Base-by-base conservation (phyloP, 2,888 invertebrate genomes). In the Sisyra terminalis region DNA sequence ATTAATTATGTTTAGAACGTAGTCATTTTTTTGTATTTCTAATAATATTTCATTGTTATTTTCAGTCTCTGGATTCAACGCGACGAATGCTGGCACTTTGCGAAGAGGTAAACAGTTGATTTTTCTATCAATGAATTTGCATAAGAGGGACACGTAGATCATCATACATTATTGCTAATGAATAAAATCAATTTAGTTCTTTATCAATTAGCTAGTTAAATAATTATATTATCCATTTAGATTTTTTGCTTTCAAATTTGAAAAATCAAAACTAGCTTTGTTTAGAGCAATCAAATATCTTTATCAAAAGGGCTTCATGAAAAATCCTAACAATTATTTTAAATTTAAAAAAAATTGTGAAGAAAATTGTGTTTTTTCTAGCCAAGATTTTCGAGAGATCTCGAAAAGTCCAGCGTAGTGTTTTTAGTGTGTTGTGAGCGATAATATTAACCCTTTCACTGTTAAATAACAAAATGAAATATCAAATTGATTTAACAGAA, bases 31-130 rank as follows among this genome's bases (percentile, higher is more conserved):
- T n/a, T n/a, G n/a, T n/a, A n/a, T n/a, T n/a, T n/a, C n/a, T n/a
- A n/a, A n/a, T n/a, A n/a, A n/a, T n/a, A n/a, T n/a, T n/a, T n/a
- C n/a, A 49, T 51, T 53, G 51, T 55, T 47, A 61, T 58, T 83
- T 82, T 60, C 74, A 86, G 89, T 89, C 90, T 41, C 64, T 90
- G 75, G 88, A 89, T 63, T 85, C 87, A 57, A 90, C 89, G 50
- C 73, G 90, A 58, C 86, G 89, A 55, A 90, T 90, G 90, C 73
- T 89, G 71, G 73, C 79, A 53, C 73, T 89, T 66, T 89, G 89
- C 64, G 90, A 90, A 68, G 90, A 90, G 84, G 87, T 87, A 71
- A 78, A 78, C 66, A 55, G 7, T 24, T 50, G 40, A 37, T 41
- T 14, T 30, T 42, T 29, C 18, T 11, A 24, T 38, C 11, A 10